Conservation (phyloP, 2,797 vertebrate species). For the Falco berigora region DNA sequence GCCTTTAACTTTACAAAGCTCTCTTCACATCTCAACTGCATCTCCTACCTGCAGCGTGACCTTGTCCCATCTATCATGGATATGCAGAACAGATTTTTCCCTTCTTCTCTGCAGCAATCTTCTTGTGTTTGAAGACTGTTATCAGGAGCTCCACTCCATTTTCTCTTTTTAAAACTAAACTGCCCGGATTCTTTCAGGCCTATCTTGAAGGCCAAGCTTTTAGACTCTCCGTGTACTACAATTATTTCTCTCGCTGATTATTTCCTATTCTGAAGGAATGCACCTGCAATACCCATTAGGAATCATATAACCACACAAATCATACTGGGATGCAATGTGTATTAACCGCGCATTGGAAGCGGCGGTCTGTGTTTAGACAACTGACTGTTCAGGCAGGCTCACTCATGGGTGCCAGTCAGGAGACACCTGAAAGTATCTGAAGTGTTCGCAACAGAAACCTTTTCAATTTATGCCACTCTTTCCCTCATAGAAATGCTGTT, state of each 20-base stretch:
- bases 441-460: not conserved
- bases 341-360: not conserved
- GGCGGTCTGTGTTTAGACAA: not conserved
- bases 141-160: not conserved
- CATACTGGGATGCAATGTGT: not conserved
- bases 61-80: not conserved
- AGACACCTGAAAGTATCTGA: not conserved
- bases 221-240: not conserved
- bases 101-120: not conserved
- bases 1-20: not conserved
- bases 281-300: not conserved
- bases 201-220: not conserved
- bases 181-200: not conserved
- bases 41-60: not conserved
- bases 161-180: not conserved
- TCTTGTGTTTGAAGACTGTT: not conserved
- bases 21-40: not conserved
- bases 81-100: not conserved
- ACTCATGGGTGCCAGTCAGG: not conserved
- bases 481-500: not conserved
- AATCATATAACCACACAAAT: not conserved
- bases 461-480: not conserved
- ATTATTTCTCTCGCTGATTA: fast-evolving
- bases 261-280: not conserved
- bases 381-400: not conserved